Percentiles rank a stretch among this genome's conserved stretches.
Evolutionary conservation across 2,888 invertebrate species (phyloP).

Genomic region (Chesias legatella): DNA sequence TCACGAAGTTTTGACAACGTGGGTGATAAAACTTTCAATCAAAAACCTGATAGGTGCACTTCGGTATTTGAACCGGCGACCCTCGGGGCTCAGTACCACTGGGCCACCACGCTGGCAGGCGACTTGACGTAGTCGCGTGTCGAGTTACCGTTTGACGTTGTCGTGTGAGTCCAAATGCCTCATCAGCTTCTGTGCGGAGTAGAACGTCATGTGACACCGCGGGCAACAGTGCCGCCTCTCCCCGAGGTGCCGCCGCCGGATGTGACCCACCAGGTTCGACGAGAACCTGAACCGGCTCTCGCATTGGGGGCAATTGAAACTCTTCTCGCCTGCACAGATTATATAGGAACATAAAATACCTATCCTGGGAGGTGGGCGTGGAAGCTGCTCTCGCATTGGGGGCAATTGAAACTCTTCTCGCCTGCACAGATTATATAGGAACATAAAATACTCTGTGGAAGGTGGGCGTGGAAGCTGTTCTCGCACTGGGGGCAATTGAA

Average conservation of each 20-base stretch:
- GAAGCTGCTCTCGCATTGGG: no score
- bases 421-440: no score
- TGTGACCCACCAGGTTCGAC: conserved; percentile 49
- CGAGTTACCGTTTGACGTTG: conserved; percentile 52
- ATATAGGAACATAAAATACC: no score
- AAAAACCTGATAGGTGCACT: no score
- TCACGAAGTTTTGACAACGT: no score
- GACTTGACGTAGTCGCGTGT: neutral
- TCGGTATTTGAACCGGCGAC: neutral
- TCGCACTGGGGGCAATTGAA: no score
- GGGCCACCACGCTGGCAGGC: no score
- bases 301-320: conserved; percentile 53
- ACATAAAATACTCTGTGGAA: no score
- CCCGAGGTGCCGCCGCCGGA: conserved; percentile 39
- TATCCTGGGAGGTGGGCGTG: no score
- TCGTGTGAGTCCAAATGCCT: conserved; percentile 54
- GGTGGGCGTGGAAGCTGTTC: no score
- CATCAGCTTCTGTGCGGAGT: conserved; percentile 40
- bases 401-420: no score
- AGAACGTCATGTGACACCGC: conserved; percentile 44
- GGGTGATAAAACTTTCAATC: no score
- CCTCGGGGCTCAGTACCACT: neutral
- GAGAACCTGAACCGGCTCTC: conserved; percentile 39
- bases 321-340: conserved; percentile 47
- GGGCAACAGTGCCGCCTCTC: conserved; percentile 36